Conservation (phyloP, 2,888 invertebrate species). For the Strigamia crassipes region DNA sequence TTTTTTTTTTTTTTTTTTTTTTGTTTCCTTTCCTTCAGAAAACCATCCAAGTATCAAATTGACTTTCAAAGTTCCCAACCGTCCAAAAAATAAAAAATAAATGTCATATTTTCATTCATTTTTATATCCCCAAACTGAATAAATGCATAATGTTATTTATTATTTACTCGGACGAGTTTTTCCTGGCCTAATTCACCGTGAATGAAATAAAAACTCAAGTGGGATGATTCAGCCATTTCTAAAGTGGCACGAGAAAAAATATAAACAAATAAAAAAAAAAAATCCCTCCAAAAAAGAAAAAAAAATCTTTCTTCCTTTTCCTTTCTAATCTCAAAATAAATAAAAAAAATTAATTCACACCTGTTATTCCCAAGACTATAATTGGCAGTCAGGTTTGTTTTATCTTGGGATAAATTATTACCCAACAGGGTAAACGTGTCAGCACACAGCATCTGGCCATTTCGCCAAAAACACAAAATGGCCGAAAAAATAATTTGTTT, state of each 20-base stretch:
- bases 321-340: background rate
- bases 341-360: background rate
- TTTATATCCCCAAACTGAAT: background rate
- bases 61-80: background rate
- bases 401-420: slow-evolving; percentile 3
- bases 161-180: background rate
- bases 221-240: background rate
- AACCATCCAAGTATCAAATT: background rate
- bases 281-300: background rate
- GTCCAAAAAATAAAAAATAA: background rate
- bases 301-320: background rate
- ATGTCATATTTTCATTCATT: background rate
- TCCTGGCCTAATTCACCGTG: background rate
- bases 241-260: background rate
- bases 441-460: slow-evolving; percentile 5
- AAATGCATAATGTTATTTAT: too few relatives aligned
- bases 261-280: background rate
- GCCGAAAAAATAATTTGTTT: background rate
- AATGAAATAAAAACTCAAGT: background rate
- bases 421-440: slow-evolving; percentile 7
- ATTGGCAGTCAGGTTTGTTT: background rate
- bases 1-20: background rate
- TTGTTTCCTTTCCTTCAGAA: background rate
- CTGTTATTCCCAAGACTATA: background rate
- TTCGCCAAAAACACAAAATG: background rate